phyloP scores from a whole-genome alignment of 2,888 invertebrate species.

The Lasius fuliginosus region DNA sequence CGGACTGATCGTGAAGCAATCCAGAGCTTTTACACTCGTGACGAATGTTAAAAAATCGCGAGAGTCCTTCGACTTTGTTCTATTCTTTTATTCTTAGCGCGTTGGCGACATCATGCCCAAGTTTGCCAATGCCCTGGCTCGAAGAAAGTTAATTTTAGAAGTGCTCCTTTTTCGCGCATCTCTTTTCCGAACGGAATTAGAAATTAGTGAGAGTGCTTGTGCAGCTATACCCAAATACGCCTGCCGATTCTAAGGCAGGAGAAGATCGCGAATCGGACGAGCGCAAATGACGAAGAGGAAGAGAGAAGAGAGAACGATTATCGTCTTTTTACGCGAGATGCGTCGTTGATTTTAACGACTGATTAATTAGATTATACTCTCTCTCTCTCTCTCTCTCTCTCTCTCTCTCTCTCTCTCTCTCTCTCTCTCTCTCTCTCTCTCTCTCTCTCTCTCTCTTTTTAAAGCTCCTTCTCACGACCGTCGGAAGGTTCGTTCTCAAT shows the following conservation, averaged over 20 bases:
- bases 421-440: not conserved
- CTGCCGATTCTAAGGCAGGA: constrained; percentile 54
- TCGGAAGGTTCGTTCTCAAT: constrained; percentile 51
- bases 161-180: constrained; percentile 76
- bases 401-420: not conserved
- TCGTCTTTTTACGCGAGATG: constrained; percentile 1
- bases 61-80: constrained; percentile 23
- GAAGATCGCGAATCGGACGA: constrained; percentile 13
- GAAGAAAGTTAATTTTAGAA: constrained; percentile 81
- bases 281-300: constrained; percentile 27
- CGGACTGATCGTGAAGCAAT: not conserved
- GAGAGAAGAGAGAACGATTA: not conserved
- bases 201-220: constrained; percentile 80
- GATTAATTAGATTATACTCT: not conserved
- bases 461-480: constrained; percentile 8
- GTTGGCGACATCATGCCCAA: constrained; percentile 86
- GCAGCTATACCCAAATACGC: constrained; percentile 85
- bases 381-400: not conserved
- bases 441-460: not conserved
- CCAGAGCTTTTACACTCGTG: constrained; percentile 39
- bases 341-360: constrained; percentile 10
- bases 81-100: constrained; percentile 69
- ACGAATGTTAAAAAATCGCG: constrained; percentile 39
- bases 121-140: constrained; percentile 97
- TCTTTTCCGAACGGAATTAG: constrained; percentile 79